These are phyloP conservation scores for Dolichotis patagonum DNA, from an alignment of 2,113 vertebrate genomes.

Conservation along the genomic window DNA sequence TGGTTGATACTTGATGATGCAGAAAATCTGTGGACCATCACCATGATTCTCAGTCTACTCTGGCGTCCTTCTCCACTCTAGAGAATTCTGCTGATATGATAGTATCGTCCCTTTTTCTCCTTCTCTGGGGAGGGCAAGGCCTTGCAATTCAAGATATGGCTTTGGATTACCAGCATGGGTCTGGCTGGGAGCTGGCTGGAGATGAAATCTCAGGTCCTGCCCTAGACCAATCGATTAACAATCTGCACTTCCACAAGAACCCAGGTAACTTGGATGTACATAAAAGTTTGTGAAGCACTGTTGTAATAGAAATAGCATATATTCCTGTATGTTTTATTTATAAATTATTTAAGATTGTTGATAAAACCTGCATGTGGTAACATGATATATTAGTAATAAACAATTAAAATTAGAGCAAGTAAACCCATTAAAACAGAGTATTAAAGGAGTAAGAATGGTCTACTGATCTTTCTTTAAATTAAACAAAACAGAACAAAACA, in stretches of 20 bases:
- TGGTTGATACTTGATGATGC: neutral
- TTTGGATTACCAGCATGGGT: neutral
- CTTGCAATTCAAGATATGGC: accelerated
- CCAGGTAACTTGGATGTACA: accelerated
- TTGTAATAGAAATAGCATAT: neutral
- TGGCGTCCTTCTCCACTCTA: neutral
- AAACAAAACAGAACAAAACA: no score
- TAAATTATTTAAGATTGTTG: neutral
- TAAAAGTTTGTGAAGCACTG: neutral
- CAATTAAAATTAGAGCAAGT: neutral
- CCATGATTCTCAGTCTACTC: neutral
- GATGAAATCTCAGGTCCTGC: neutral
- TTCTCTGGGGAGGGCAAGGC: neutral
- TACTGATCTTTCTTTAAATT: neutral
- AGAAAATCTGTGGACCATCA: neutral
- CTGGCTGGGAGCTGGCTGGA: neutral
- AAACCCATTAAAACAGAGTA: neutral
- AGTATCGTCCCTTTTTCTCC: neutral
- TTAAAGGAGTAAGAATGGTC: neutral
- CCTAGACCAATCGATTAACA: neutral
- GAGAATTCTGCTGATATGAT: no score
- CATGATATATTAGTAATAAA: neutral
- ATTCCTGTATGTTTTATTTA: neutral
- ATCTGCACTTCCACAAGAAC: neutral
- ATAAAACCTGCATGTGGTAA: neutral